Evolutionary conservation across 2,113 vertebrate species (phyloP).

Genomic region (Lophochroa leadbeateri): DNA sequence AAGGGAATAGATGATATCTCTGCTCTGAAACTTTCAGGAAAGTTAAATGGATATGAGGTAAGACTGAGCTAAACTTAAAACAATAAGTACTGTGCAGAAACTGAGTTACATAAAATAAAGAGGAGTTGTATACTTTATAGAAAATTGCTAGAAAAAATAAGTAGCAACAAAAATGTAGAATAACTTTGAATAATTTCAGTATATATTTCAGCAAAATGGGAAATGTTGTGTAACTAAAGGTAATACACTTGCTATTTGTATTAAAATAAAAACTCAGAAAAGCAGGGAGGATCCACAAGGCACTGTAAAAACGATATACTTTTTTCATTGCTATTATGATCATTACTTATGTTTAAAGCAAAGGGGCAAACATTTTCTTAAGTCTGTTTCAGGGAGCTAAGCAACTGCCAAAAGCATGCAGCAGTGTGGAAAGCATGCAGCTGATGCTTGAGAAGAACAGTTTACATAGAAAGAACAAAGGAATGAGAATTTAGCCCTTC

Average conservation of each 20-base stretch:
- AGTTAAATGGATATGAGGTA: background rate
- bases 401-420: background rate
- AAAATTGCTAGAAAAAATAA: background rate
- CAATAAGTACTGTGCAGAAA: background rate
- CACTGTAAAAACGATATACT: background rate
- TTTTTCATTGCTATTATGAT: background rate
- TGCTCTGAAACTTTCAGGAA: background rate
- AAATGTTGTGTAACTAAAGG: background rate
- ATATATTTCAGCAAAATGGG: background rate
- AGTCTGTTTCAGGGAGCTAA: accelerated
- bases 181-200: background rate
- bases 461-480: background rate
- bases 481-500: background rate
- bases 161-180: background rate
- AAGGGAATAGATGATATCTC: conserved; percentile 35
- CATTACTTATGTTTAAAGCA: background rate
- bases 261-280: background rate
- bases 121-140: background rate
- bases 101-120: background rate
- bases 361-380: background rate
- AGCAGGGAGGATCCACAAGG: background rate
- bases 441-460: background rate
- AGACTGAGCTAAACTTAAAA: background rate
- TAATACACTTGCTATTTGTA: background rate
- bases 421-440: background rate